Evolutionary conservation across 1,140 invertebrate species (phyloP).

Genomic region (Melipona quadrifasciata): DNA sequence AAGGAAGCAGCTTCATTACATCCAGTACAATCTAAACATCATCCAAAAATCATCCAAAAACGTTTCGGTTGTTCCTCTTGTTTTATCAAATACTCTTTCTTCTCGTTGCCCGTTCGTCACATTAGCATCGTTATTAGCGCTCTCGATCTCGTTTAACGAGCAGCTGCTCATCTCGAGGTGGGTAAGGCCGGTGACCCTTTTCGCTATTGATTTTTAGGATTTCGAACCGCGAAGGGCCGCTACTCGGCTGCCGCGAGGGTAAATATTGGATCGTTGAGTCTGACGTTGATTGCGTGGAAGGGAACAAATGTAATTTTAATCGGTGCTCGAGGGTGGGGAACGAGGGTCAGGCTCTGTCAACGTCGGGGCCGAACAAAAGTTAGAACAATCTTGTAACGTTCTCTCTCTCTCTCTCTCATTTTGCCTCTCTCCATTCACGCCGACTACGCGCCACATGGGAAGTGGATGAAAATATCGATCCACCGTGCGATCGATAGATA

Average conservation of each 20-base stretch:
- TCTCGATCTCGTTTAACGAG: conserved; percentile 30
- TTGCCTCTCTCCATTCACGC: background rate
- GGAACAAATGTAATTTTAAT: conserved; percentile 69
- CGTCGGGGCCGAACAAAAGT: conserved; percentile 31
- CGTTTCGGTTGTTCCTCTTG: no score
- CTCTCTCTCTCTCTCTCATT: background rate
- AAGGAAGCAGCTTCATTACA: background rate
- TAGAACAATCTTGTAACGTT: conserved; percentile 11
- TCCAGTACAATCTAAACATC: background rate
- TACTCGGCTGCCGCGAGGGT: conserved; percentile 54
- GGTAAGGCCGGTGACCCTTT: conserved; percentile 57
- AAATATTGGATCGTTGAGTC: conserved; percentile 65
- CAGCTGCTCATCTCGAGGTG: conserved; percentile 48
- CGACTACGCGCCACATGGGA: background rate
- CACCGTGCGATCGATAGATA: conserved; percentile 3
- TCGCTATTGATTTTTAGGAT: conserved; percentile 65
- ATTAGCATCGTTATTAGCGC: background rate
- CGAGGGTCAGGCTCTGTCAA: background rate
- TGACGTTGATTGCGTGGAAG: conserved; percentile 66
- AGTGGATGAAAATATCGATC: conserved; percentile 54
- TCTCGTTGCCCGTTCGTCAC: background rate
- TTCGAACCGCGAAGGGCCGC: conserved; percentile 61
- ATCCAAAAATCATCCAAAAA: background rate
- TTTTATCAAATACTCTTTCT: background rate
- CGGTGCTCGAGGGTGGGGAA: conserved; percentile 23